Base-by-base conservation (phyloP, 2,113 vertebrate genomes). In the Panthera uncia region DNA sequence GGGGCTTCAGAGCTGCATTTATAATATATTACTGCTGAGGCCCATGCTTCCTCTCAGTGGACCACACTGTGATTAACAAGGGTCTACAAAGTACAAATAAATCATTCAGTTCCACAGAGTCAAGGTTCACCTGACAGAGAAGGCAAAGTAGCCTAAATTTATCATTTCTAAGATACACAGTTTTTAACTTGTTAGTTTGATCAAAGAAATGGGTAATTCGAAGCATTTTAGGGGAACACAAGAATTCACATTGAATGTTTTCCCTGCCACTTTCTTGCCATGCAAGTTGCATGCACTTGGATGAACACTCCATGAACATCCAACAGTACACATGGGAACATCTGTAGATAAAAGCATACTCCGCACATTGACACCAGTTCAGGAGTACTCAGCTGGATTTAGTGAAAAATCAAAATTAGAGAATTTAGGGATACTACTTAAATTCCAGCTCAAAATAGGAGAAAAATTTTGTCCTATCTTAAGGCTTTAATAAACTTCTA, bases 381-480 rank as follows among this genome's bases (percentile, higher is more conserved):
- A 95, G 63, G 19, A 68, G 0, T 27, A 1, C 1, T 86, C 41
- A 55, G 1, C 19, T 45, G 5, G 31, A 89, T 41, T 45, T 19
- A 74, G 9, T n/a, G n/a, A 95, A 61, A 89, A 81, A 57, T 71
- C 5, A 86, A 82, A 82, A 80, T 92, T 38, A 52, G 23, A 88
- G 15, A 91, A 91, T n/a, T 31, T 76, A 61, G 15, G 9, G 9
- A 80, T 84, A 81, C 38, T 29, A 25, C 74, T 89, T 23, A 91
- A 61, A 89, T 36, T 76, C 5, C 29, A 73, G n/a, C 6, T 71
- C 33, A 95, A 80, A 97, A 71, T 41, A 81, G 50, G 3, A 6
- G 93, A 78, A 33, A 45, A n/a, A 55, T 25, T 68, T 55, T 25
- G 36, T 10, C 3, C 15, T 91, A 68, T 23, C 5, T 38, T 78